Evolutionary conservation across 2,113 vertebrate species (phyloP).

Genomic region (Xiphophorus couchianus): DNA sequence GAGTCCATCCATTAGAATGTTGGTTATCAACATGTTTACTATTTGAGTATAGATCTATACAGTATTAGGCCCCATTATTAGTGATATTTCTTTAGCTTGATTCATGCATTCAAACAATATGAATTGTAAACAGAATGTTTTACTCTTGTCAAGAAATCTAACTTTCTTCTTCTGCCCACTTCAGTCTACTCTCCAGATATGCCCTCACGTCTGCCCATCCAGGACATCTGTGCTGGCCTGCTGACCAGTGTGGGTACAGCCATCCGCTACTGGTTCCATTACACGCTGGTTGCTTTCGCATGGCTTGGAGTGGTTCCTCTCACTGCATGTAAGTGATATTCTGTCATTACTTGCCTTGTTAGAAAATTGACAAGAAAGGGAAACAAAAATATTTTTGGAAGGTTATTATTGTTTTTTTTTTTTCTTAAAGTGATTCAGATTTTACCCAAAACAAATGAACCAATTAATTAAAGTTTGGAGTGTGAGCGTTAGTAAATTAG

Average conservation of each 20-base stretch:
- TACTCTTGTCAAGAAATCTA: neutral
- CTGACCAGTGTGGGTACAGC: slow-evolving; percentile 98
- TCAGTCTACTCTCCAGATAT: slow-evolving; percentile 99
- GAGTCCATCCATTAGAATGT: slow-evolving; percentile 75
- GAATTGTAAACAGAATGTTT: no score
- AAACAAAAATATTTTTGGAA: neutral
- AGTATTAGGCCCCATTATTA: neutral
- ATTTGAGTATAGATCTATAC: neutral
- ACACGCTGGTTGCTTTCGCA: slow-evolving; percentile 98
- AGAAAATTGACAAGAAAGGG: neutral
- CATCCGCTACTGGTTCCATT: slow-evolving; percentile 99
- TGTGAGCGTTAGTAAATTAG: neutral
- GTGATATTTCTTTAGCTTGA: no score
- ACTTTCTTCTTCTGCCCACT: neutral
- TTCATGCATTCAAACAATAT: no score
- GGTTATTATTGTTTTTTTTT: neutral
- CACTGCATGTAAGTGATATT: slow-evolving; percentile 92
- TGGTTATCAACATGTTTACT: neutral
- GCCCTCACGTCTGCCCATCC: slow-evolving; percentile 97
- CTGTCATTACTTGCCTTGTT: neutral
- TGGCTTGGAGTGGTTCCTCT: slow-evolving; percentile 99
- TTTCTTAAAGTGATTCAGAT: neutral
- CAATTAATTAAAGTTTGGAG: neutral
- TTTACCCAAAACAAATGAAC: neutral
- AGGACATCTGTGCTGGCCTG: slow-evolving; percentile 98